These are phyloP conservation scores for Scaptomyza graminum DNA, from an alignment of 1,140 invertebrate species.

Conservation along the genomic window DNA sequence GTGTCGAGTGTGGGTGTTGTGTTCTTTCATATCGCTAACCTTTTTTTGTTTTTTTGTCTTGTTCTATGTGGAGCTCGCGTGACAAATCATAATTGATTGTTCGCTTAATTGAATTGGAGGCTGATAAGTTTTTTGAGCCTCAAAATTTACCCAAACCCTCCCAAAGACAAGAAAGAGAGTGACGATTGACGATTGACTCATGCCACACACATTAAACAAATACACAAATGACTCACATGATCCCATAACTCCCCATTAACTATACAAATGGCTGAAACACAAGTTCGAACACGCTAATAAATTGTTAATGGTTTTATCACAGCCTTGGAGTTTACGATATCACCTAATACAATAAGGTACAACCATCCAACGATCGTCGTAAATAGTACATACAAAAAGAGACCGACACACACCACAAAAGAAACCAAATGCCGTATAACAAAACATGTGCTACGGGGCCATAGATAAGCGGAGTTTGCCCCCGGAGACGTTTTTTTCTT, in stretches of 20 bases:
- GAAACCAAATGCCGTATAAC: conserved; percentile 4
- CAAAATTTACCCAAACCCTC: background rate
- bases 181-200: conserved; percentile 32
- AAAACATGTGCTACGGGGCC: background rate
- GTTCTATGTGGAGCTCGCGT: conserved; percentile 65
- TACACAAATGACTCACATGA: conserved; percentile 34
- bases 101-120: conserved; percentile 78
- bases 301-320: conserved; percentile 82
- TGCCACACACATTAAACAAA: conserved; percentile 6
- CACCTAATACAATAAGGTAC: conserved; percentile 44
- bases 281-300: conserved; percentile 71
- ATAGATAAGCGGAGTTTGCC: conserved; percentile 64
- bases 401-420: conserved; percentile 19
- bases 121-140: conserved; percentile 46
- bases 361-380: conserved; percentile 39
- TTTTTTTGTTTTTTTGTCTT: conserved; percentile 15
- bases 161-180: background rate
- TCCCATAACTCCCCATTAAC: conserved; percentile 11
- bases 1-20: conserved; percentile 9
- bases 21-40: conserved; percentile 30
- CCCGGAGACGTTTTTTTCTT: conserved; percentile 19
- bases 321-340: conserved; percentile 67
- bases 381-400: conserved; percentile 26
- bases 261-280: conserved; percentile 40
- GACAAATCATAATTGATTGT: conserved; percentile 83